A percentile compares a stretch with the other conserved stretches of the same genome.
These are phyloP conservation scores for Andrena fulva DNA, from an alignment of 2,888 invertebrate species.

Conservation along the genomic window DNA sequence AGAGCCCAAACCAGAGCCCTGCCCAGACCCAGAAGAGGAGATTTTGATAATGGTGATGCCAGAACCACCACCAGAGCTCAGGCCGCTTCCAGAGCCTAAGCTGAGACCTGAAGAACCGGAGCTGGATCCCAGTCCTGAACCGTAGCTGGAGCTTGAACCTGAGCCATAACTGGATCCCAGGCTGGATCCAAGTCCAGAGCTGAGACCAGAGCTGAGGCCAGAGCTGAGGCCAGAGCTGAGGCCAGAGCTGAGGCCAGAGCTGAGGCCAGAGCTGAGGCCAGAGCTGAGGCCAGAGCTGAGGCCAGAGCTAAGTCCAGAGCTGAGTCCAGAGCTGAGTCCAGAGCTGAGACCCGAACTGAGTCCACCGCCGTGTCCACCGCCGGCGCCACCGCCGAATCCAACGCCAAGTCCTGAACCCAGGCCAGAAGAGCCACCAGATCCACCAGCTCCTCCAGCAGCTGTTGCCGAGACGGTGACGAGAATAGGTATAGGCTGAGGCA, in stretches of 20 bases:
- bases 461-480: slow-evolving; percentile 62
- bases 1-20: not conserved
- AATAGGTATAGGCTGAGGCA: slow-evolving; percentile 71
- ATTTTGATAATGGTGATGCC: not conserved
- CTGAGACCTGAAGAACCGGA: not conserved
- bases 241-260: not conserved
- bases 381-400: not conserved
- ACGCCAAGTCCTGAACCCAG: not conserved
- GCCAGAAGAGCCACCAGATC: not conserved
- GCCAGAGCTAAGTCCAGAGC: not conserved
- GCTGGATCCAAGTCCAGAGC: not conserved
- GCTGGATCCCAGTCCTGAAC: not conserved
- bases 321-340: not conserved
- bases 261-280: not conserved
- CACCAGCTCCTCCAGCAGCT: not conserved
- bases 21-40: slow-evolving; percentile 10
- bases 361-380: not conserved
- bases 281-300: not conserved
- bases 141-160: not conserved
- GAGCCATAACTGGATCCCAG: not conserved
- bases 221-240: not conserved
- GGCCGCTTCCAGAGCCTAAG: no score
- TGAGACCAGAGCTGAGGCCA: not conserved
- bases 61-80: not conserved
- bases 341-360: not conserved